phyloP scores from a whole-genome alignment of 2,113 vertebrate genomes.

The Hymenochirus boettgeri region DNA sequence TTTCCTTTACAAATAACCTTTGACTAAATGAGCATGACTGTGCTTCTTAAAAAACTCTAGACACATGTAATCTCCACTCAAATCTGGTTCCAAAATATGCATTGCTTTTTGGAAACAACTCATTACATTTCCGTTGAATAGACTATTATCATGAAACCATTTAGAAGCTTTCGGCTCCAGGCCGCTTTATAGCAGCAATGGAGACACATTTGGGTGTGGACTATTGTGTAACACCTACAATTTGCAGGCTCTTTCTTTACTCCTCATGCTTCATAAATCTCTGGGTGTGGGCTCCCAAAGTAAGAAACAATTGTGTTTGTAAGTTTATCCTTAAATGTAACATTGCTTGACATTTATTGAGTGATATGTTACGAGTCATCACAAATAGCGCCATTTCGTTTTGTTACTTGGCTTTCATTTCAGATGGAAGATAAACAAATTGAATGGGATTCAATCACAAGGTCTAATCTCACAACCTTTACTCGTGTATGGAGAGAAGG shows the following conservation, averaged over 20 bases:
- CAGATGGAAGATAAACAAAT: conserved; percentile 33
- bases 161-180: conserved; percentile 23
- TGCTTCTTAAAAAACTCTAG: background rate
- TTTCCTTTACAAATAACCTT: conserved; percentile 24
- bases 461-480: conserved; percentile 23
- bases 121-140: conserved; percentile 22
- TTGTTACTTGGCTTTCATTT: conserved; percentile 11
- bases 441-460: conserved; percentile 20
- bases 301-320: conserved; percentile 5
- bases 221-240: conserved; percentile 14
- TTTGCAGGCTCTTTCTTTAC: conserved; percentile 18
- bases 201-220: conserved; percentile 27
- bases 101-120: background rate
- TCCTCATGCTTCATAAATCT: conserved; percentile 20
- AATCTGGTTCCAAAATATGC: conserved; percentile 15
- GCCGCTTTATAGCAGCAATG: conserved; percentile 16
- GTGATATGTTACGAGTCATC: conserved; percentile 21
- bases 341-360: conserved; percentile 1
- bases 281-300: conserved; percentile 15
- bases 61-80: conserved; percentile 13
- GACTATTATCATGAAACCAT: conserved; percentile 30
- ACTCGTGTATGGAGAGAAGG: conserved; percentile 6
- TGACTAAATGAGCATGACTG: background rate
- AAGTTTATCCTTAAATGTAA: conserved; percentile 10
- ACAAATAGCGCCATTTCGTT: background rate